Base-by-base conservation (phyloP, 2,797 vertebrate species). In the Poeciliopsis turneri region DNA sequence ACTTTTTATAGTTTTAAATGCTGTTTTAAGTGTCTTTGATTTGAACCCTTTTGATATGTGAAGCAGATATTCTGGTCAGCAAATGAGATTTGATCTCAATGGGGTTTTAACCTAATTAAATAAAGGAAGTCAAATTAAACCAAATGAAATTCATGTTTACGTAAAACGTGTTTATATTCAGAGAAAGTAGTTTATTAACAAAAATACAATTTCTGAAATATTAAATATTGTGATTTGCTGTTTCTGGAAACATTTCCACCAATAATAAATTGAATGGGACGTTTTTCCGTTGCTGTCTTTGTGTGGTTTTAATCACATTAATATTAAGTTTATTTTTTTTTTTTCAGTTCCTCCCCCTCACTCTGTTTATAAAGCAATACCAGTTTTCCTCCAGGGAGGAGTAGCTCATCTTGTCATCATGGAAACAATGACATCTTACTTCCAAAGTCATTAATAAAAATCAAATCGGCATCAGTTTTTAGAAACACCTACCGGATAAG, bases 401-500 rank as follows among this genome's bases (percentile, higher is more conserved):
- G 92, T 84, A 84, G 84, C 85, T 86, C 82, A 82, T 92, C 94
- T 93, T 93, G 88, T 88, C 90, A 90, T 94, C 94, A 89, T 49
- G 80, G 79, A 88, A 93, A 95, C 94, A 95, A 94, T 95, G 92
- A 81, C 36, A 90, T 90, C 88, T 91, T 89, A 95, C 94, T 95
- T 94, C 91, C 91, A 92, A 90, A 94, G 93, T 93, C 93, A 95
- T 94, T 89, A 92, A 92, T 95, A 61, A 75, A 20, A 61, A 88
- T 92, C 85, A 92, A 90, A 90, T 88, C 85, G 78, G 92, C 80
- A 93, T 91, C 89, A 90, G 84, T 92, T 92, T 92, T 88, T 84
- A 95, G 94, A 93, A 94, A 94, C 93, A 95, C 93, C 94, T 95
- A 95, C 95, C 94, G 95, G 94, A 96, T 95, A 95, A 96, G 94